Base-by-base conservation (phyloP, 1,140 invertebrate genomes). In the Drosophila eugracilis region DNA sequence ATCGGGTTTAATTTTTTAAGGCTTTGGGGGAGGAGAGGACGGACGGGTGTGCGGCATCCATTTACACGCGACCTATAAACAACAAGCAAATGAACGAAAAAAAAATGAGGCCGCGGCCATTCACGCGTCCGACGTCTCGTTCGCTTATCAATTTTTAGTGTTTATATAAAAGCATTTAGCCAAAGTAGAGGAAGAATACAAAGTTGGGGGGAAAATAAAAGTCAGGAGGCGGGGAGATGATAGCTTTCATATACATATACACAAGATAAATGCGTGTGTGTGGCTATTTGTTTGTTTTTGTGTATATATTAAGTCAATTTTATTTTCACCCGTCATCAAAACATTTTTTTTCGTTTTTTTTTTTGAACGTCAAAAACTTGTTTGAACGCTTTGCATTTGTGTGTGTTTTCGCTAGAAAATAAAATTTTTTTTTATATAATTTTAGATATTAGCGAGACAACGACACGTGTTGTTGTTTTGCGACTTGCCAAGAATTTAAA, bases 31-130 rank as follows among this genome's bases (percentile, higher is more conserved):
- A 9, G 15, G 36, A 10, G 63, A 15, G 39, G 28, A 19, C 12
- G 19, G 24, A 10, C 59, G 69, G 28, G 37, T 14, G 54, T 44
- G 22, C 19, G 55, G 44, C 30, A 59, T 58, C 62, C 59, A 69
- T 75, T 85, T 85, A 69, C 76, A 86, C 81, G 80, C 80, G 81
- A 84, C 80, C 80, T 86, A 84, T 86, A 85, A 84, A 79, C 65
- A 85, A 84, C n/a, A n/a, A n/a, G n/a, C n/a, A 59, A 53, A 30
- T 57, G 42, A 30, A 59, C n/a, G n/a, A 69, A 65, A 21, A 5
- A 53, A 73, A 84, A 84, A 65, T 80, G 66, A 65, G 81, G 81
- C 78, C 80, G 81, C 59, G 81, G 81, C 67, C 76, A 57, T 62
- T 63, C 75, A 78, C 79, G 57, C 75, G 74, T 74, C 58, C 44